Evolutionary conservation across 1,140 invertebrate species (phyloP).

Genomic region (Pemphigus obesinymphae): DNA sequence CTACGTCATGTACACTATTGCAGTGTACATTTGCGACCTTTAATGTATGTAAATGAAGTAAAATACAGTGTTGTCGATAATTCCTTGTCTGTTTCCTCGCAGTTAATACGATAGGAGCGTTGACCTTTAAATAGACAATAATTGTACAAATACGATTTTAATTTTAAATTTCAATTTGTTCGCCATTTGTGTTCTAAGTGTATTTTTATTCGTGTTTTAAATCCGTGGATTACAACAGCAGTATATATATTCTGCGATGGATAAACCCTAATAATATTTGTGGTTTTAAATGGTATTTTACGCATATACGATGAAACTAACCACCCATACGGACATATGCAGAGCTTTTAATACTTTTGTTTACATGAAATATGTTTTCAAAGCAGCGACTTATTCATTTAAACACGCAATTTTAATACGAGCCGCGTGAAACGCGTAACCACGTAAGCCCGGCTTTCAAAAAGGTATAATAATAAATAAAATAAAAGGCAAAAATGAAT

Average conservation of each 20-base stretch:
- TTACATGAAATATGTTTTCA: not conserved
- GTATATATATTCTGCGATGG: not conserved
- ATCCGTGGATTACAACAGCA: not conserved
- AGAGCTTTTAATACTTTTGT: conserved; percentile 4
- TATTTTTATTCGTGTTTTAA: not conserved
- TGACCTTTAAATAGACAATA: not conserved
- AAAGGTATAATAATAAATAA: conserved; percentile 12
- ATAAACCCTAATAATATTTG: conserved; percentile 3
- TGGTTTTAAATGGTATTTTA: conserved; percentile 1
- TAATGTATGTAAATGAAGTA: not conserved
- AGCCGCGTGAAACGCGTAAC: not conserved
- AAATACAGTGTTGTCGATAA: not conserved
- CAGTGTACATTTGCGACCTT: not conserved
- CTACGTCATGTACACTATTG: too few relatives aligned
- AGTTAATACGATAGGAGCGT: not conserved
- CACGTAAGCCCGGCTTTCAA: not conserved
- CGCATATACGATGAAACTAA: not conserved
- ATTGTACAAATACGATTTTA: not conserved
- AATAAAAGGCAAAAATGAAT: not conserved
- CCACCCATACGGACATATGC: not conserved
- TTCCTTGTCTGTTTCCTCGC: not conserved
- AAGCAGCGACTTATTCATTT: not conserved
- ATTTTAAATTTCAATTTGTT: not conserved
- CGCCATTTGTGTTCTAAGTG: not conserved
- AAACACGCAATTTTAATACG: not conserved